Base-by-base conservation (phyloP, 2,888 invertebrate species). In the Drosophila formosana region DNA sequence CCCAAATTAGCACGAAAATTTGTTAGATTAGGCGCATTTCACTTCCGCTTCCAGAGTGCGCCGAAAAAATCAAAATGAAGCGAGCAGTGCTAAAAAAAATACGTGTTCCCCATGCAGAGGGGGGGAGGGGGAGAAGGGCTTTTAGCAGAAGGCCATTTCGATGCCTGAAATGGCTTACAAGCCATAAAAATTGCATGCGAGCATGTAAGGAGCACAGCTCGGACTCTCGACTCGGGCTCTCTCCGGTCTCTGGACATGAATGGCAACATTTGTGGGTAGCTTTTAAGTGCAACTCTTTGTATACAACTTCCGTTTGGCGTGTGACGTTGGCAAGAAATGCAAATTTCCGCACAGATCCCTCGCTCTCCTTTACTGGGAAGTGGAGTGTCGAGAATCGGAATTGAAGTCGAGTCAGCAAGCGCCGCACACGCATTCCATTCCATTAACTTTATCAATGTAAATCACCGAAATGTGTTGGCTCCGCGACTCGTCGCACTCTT, bases 1-100 rank as follows among this genome's bases (percentile, higher is more conserved):
- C 90, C 88, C 69, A 90, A 88, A 88, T 90, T 89, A 83, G 85
- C 82, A 86, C 90, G 90, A 89, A 87, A 88, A 78, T 90, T 79
- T 80, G 78, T 89, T 78, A 89, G 89, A 90, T 89, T 88, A 82
- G 78, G 89, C 71, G 76, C 77, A 78, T 75, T 86, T 84, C 85
- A 78, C 89, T 87, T 87, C 86, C 80, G 75, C 45, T 51, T 51
- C 28, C 47, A 39, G 55, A 50, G 57, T 51, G 34, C 61, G 64
- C 67, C 13, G 60, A 68, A 73, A 66, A 56, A 37, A 71, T 50
- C 51, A 28, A 47, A 49, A 55, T 23, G 7, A 2, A 32, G 28
- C 18, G 49, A 50, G 18, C 11, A 25, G 30, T 49, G 9, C 30
- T 47, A 32, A 45, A 57, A 65, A 60, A 26, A 11, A 37, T 4